These are phyloP conservation scores for Philotrypesis tridentata DNA, from an alignment of 1,140 invertebrate genomes.

Conservation along the genomic window DNA sequence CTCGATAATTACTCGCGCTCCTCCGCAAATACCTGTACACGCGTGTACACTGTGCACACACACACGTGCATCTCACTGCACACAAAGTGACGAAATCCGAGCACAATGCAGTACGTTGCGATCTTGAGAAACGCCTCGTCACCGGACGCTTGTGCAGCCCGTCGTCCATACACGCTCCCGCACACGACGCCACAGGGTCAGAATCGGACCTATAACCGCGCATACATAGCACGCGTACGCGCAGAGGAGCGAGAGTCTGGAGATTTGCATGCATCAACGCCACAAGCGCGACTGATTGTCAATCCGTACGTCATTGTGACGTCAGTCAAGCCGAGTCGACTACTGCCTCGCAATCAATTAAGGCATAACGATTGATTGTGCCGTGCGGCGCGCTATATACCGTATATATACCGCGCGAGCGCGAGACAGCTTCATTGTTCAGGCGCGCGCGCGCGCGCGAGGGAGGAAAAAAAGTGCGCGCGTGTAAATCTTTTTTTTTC, in stretches of 20 bases:
- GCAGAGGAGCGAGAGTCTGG: slow-evolving; percentile 40
- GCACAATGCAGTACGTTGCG: neutral
- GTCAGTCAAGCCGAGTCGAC: slow-evolving; percentile 62
- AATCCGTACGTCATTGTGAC: slow-evolving; percentile 72
- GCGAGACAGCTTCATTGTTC: slow-evolving; percentile 9
- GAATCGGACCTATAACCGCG: slow-evolving; percentile 12
- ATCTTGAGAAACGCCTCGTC: slow-evolving; percentile 30
- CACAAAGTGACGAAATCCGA: too few species aligned
- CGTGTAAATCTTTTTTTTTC: neutral
- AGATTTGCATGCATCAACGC: slow-evolving; percentile 72
- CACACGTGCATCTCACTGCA: too few species aligned
- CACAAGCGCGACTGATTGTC: slow-evolving; percentile 73
- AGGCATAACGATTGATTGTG: slow-evolving; percentile 71
- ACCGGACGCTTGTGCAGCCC: neutral
- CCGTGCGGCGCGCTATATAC: slow-evolving; percentile 36
- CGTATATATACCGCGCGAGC: too few species aligned
- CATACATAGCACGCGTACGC: neutral
- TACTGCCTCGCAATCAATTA: slow-evolving; percentile 70
- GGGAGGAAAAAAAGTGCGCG: neutral
- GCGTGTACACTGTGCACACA: too few species aligned
- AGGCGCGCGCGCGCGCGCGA: slow-evolving; percentile 7
- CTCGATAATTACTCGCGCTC: neutral
- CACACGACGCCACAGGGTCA: neutral
- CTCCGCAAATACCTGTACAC: neutral
- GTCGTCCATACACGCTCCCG: too few species aligned